Base-by-base conservation (phyloP, 2,797 vertebrate genomes). In the Chaetodon trifasciatus region DNA sequence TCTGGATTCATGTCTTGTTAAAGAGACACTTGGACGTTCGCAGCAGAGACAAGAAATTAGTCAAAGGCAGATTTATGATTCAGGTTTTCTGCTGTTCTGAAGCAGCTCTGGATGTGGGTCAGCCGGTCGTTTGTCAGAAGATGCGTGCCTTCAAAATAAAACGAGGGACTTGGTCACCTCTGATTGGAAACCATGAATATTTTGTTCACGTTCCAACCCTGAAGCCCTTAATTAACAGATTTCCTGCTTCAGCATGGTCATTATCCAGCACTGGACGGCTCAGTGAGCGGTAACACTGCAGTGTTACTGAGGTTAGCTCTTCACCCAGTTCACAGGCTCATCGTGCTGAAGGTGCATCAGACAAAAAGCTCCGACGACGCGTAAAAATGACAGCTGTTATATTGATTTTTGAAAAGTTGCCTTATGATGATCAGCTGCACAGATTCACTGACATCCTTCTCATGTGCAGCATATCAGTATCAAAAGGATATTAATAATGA, bases 181-280 rank as follows among this genome's bases (percentile, higher is more conserved):
- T 19, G 67, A 78, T 49, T 58, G 35, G 9, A 79, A 72, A 49
- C 70, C 55, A 70, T 69, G 44, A 78, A 58, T 75, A 81, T 78
- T 75, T 78, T 7, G 28, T 70, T 73, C 70, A 67, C 21, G 28
- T 75, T 75, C 79, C 32, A 50, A 64, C 52, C 76, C 40, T 4
- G 19, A 57, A 71, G 78, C 62, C 28, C 44, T 72, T 72, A 71
- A 86, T 84, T 57, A 79, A 67, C 70, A 75, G 61, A 56, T 70
- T 74, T 67, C 24, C 60, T 67, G 76, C 76, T 47, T 60, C 77
- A 47, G 57, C 32, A 2, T 19, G 73, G 47, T 56, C 74, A 66
- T 81, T 78, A 78, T 74, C n/a, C n/a, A 39, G 57, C 62, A 5
- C 1, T 0, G 53, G 63, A 19, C 21, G 24, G 75, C 65, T 88